Conservation (phyloP, 2,888 invertebrate species). For the Cerastis rubricosa region DNA sequence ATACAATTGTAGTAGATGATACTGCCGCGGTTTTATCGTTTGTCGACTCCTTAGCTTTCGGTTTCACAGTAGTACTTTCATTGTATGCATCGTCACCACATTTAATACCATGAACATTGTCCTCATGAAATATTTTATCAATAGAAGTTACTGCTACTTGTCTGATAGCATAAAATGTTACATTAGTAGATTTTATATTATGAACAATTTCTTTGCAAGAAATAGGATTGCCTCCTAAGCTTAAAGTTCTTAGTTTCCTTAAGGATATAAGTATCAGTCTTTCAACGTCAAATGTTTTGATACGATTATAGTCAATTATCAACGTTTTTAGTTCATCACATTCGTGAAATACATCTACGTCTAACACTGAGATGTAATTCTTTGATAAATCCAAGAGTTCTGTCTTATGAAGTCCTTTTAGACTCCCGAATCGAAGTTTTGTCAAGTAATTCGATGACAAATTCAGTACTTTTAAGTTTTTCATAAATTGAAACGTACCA, state of each 20-base stretch:
- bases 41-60: constrained; percentile 6
- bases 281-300: constrained; percentile 81
- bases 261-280: constrained; percentile 75
- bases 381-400: constrained; percentile 82
- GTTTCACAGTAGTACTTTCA: constrained; percentile 41
- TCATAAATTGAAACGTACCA: constrained; percentile 81
- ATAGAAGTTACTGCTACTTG: constrained; percentile 82
- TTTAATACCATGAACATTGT: constrained; percentile 85
- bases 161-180: constrained; percentile 64
- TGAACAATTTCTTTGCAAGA: constrained; percentile 83
- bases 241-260: constrained; percentile 76
- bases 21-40: background rate
- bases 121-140: constrained; percentile 85
- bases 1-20: constrained; percentile 56
- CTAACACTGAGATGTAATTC: constrained; percentile 78
- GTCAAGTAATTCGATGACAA: constrained; percentile 80
- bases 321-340: constrained; percentile 80
- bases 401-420: constrained; percentile 81
- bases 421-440: constrained; percentile 80
- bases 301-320: constrained; percentile 83
- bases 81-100: constrained; percentile 76
- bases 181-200: constrained; percentile 74
- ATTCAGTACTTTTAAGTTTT: constrained; percentile 80
- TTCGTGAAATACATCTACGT: constrained; percentile 84
- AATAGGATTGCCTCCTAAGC: constrained; percentile 85